Base-by-base conservation (phyloP, 2,888 invertebrate genomes). In the Drosophila prolongata region DNA sequence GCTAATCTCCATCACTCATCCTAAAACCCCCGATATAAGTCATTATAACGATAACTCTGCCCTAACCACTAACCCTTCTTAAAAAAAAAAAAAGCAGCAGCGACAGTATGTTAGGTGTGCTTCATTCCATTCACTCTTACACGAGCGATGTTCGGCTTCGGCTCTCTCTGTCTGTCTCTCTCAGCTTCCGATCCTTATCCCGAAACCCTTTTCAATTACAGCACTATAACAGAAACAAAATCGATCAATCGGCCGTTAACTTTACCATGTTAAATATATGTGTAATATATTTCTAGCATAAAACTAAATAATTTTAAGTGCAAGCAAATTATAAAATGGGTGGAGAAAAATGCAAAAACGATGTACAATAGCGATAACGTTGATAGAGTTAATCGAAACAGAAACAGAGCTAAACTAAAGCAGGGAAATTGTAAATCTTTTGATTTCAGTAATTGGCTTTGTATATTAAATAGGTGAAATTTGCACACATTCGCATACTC, bases 251-350 rank as follows among this genome's bases (percentile, higher is more conserved):
- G 75, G 80, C 78, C 69, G 42, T 61, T 60, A 62, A 74, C 73
- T 60, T 78, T 78, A 74, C 57, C 61, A 40, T 46, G 19, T 65
- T 60, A 55, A 61, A 55, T 67, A 79, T 68, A 79, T 77, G 65
- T 82, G 80, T 85, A 80, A 80, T 70, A 85, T 85, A 81, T 72
- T 61, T 70, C 44, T 81, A 82, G 84, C 64, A 60, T 81, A 83
- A 85, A 83, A 70, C 64, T 84, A 78, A 42, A 79, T 80, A 83
- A 87, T 86, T 80, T 78, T 85, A 85, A 85, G 84, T 58, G 74
- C 69, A 81, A 76, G 46, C 61, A 79, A 79, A 64, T 83, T 88
- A 82, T 79, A 91, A 92, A 91, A 83, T 92, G 92, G 92, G 92
- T 92, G 92, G 92, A 92, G 92, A 90, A 91, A 34, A 90, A 59